Base-by-base conservation (phyloP, 2,113 vertebrate species). In the Terrapene triunguis region DNA sequence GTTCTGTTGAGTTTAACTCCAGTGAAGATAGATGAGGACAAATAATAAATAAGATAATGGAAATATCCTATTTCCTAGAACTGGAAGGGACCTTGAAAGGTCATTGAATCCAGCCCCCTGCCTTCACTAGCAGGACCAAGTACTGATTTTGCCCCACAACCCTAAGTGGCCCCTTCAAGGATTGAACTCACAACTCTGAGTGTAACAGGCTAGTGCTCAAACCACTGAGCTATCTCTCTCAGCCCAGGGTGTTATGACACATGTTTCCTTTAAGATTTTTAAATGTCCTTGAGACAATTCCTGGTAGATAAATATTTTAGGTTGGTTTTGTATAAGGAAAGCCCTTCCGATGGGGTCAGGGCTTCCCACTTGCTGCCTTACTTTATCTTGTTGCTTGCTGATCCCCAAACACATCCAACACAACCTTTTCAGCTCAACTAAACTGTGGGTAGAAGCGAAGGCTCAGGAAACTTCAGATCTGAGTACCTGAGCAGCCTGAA, bases 401-500 rank as follows among this genome's bases (percentile, higher is more conserved):
- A 2, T 69, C 16, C 48, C 14, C 89, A 48, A 1, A 54, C 53
- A 54, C 53, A 54, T 54, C 53, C 21, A 54, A 22, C 38, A 84
- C 69, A 59, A 22, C 35, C 89, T 94, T 82, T 21, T 89, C 22
- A 1, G 3, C 53, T 51, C 19, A 3, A 1, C 12, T 82, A 42
- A 14, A 14, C 32, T 42, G 38, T 21, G 32, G 50, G 12, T 7
- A 80, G 48, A 76, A 24, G 1, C 0, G 0, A 84, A 54, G 55
- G 8, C 47, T 88, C 82, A 12, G 21, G 85, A 69, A 22, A 22
- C 51, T 76, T 47, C 54, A 35, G 69, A 72, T 12, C 11, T 0
- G 0, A 0, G n/a, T 27, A 4, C 42, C 74, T 42, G 42, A 38
- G 16, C 27, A 65, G 19, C 6, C 78, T 44, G 48, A 10, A 0